phyloP scores from a whole-genome alignment of 2,888 invertebrate genomes.

The Euproctis similis region DNA sequence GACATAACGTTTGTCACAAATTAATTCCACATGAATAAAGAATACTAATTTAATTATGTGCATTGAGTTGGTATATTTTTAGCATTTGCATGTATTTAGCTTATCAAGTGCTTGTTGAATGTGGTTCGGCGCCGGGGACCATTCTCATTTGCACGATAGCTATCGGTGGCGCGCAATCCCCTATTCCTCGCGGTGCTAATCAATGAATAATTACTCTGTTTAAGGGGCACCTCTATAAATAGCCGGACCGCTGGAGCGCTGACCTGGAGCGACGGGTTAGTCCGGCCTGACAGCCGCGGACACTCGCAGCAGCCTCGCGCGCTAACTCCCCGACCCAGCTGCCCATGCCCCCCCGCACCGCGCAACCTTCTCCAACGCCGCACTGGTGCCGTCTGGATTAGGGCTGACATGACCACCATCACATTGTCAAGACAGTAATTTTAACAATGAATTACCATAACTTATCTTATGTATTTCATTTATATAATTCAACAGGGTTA shows the following conservation, averaged over 20 bases:
- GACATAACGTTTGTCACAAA: no score
- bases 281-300: constrained; percentile 72
- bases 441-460: no score
- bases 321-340: constrained; percentile 25
- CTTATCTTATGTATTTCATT: no score
- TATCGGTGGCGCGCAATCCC: constrained; percentile 74
- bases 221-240: constrained; percentile 76
- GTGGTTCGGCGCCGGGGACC: constrained; percentile 61
- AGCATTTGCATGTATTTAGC: no score
- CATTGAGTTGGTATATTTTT: no score
- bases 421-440: no score
- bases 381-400: constrained; percentile 11
- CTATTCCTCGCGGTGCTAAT: constrained; percentile 75
- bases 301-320: constrained; percentile 59
- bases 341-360: constrained; percentile 21
- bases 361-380: constrained; percentile 20
- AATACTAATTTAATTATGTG: no score
- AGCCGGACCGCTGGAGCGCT: constrained; percentile 75
- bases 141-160: constrained; percentile 71
- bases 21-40: no score
- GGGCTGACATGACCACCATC: constrained; percentile 18
- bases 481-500: no score
- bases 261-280: constrained; percentile 75
- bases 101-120: constrained; percentile 33
- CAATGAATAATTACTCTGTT: constrained; percentile 77